Base-by-base conservation (phyloP, 2,888 invertebrate species). In the Tipula confusa region DNA sequence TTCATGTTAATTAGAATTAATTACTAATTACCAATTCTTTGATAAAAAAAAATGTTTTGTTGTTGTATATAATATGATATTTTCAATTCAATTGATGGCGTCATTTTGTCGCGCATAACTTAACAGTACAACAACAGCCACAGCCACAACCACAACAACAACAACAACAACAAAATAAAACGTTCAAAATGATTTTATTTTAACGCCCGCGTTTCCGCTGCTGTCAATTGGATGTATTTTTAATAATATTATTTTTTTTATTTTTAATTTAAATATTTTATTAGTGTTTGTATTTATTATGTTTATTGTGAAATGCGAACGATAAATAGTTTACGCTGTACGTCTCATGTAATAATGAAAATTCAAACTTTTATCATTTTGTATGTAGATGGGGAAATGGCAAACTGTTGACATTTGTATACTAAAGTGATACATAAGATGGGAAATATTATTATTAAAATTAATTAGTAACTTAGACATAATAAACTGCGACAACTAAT, bases 171-270 rank as follows among this genome's bases (percentile, higher is more conserved):
- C 79, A 28, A n/a, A n/a, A 28, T 11, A 82, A 82, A 33, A 82
- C 28, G 24, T 48, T 82, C 24, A 38, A 38, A 38, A 29, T 83
- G 83, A 43, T 83, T 83, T 83, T 83, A 82, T 82, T 83, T 48
- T 83, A 83, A 83, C 83, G 83, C 83, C 83, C 83, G 83, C 83
- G 83, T 83, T 83, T 83, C 83, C 83, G 83, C 43, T 83, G 43
- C 83, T 83, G 83, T 83, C 83, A 83, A 83, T 83, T 83, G 83
- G 83, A 83, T 29, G 83, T 33, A 43, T 43, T 83, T 43, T 43
- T 83, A 29, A 43, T 28, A 29, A 43, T 83, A 29, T 38, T 82
- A 1, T 36, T 82, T 18, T 79, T 79, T 80, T 64, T 64, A n/a
- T 64, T 64, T 64, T 64, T 64, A 18, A 64, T 64, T 64, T 64